Conservation (phyloP, 2,113 vertebrate species). For the Mungos mungo region DNA sequence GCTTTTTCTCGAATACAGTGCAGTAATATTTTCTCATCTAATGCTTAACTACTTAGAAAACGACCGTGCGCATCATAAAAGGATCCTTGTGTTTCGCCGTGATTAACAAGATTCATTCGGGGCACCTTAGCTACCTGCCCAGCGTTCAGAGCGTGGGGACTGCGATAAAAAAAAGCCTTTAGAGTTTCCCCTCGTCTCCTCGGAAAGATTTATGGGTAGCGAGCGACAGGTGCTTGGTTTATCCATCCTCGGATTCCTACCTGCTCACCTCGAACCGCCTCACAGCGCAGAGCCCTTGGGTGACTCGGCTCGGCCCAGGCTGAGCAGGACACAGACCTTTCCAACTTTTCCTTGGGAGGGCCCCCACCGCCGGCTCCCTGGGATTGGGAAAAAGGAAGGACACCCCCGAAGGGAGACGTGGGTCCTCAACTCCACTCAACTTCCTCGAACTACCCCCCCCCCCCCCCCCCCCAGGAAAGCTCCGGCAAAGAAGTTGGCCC, state of each 20-base stretch:
- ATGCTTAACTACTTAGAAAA: slow-evolving; percentile 77
- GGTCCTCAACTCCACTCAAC: neutral
- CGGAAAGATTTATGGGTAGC: slow-evolving; percentile 43
- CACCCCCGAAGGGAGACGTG: neutral
- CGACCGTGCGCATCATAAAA: slow-evolving; percentile 39
- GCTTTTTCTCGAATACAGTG: slow-evolving; percentile 52
- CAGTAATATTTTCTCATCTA: slow-evolving; percentile 60
- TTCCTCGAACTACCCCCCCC: neutral
- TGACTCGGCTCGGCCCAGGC: neutral
- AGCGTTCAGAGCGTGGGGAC: neutral
- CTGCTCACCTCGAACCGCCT: neutral
- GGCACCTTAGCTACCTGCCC: slow-evolving; percentile 43
- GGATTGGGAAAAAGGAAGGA: neutral
- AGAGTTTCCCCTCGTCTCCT: neutral
- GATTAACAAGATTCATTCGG: slow-evolving; percentile 58
- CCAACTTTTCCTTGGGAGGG: neutral
- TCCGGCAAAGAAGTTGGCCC: neutral
- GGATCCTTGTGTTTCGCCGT: slow-evolving; percentile 14
- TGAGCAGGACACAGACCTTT: neutral
- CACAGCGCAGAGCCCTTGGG: neutral
- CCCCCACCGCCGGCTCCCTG: neutral
- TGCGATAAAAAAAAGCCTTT: neutral
- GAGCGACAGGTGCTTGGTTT: slow-evolving; percentile 12
- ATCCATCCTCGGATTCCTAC: neutral
- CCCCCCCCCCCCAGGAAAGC: neutral